These are phyloP conservation scores for Tetrax tetrax DNA, from an alignment of 2,113 vertebrate genomes.

Conservation along the genomic window DNA sequence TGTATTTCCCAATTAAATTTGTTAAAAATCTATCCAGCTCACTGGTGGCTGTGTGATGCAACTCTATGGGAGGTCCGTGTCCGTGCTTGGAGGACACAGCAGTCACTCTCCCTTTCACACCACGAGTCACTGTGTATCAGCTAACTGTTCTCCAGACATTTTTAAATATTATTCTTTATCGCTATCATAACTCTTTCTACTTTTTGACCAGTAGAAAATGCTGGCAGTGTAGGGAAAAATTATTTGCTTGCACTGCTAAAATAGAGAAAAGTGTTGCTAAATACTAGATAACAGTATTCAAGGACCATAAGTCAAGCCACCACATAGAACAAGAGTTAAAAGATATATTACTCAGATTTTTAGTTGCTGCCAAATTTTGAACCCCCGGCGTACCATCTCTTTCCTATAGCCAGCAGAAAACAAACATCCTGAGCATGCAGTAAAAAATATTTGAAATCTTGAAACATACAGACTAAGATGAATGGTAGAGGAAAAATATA, in stretches of 20 bases:
- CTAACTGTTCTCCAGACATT: background rate
- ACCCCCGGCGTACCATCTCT: background rate
- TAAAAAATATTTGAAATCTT: background rate
- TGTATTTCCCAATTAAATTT: background rate
- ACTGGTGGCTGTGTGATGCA: background rate
- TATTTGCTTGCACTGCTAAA: background rate
- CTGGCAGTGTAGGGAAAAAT: background rate
- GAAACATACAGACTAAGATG: background rate
- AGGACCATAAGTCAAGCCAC: background rate
- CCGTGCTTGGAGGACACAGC: background rate
- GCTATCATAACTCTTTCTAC: background rate
- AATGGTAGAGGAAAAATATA: background rate
- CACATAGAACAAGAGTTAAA: background rate
- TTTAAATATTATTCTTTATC: background rate
- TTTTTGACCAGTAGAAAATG: background rate
- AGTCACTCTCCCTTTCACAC: background rate
- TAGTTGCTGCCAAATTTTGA: background rate
- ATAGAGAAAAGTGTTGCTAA: background rate
- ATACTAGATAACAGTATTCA: background rate
- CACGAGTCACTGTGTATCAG: background rate
- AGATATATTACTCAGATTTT: background rate
- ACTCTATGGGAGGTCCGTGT: background rate
- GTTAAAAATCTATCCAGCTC: background rate
- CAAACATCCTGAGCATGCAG: background rate
- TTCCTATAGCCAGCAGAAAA: background rate